Evolutionary conservation across 1,140 invertebrate species (phyloP), one percentile per base, ranked within the genome.

Genomic region (Pomacea maculata): DNA sequence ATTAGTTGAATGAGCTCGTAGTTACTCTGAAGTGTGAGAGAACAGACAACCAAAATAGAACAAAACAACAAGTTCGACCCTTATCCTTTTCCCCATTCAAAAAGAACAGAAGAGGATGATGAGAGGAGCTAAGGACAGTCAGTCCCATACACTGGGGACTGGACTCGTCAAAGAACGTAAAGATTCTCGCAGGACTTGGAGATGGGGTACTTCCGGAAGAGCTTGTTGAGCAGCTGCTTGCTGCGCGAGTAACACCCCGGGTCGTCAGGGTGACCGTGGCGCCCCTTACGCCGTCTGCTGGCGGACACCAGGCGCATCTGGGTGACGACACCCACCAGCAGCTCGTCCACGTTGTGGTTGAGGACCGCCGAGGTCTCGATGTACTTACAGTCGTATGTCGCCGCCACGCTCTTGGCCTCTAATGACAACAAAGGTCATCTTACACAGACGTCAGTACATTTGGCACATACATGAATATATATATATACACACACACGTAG

Each of bases 361-460:
- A 96, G 91, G 0, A 95, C 94, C 8, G 94, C 95, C 0, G 95
- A 96, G 0, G 95, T 95, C 89, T 96, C 95, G 85, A 96, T 96
- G 87, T 95, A 96, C 86, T 96, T 96, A 88, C 95, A 95, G 63
- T 94, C 93, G 84, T 94, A 94, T 45, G 93, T 93, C 79, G 93
- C 94, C 12, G 95, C 95, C 78, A 95, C 86, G 57, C 81, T 84
- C 67, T 86, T 87, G 57, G 86, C 88, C 72, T 89, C 89, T 90
- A 83, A 77, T 77, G 79, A 64, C 25, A 12, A 79, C 34, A 45
- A 25, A 25, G 25, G 25, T 25, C 25, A 25, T 79, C 64, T 29
- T 25, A 73, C 68, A 77, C 11, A 78, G 54, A 45, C 17, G 29
- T n/a, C 15, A 25, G 25, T 21, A 0, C 17, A 21, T 64, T 54